Evolutionary conservation across 2,113 vertebrate genomes (phyloP).

Genomic region (Notarius quadriscutis): DNA sequence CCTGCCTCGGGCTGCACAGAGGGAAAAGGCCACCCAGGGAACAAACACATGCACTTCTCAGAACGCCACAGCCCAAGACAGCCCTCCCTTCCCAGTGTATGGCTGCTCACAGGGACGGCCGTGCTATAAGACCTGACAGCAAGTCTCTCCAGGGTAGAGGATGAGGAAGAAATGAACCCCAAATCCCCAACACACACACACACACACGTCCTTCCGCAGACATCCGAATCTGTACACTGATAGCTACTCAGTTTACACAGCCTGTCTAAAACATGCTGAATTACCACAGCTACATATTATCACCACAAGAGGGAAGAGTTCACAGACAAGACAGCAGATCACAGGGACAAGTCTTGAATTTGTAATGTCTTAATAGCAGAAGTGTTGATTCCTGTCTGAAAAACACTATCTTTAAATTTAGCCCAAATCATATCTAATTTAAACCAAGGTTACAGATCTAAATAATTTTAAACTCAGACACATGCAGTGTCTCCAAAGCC

Average conservation of each 20-base stretch:
- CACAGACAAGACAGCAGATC: constrained; percentile 6
- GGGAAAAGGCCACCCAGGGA: constrained; percentile 74
- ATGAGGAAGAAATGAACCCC: constrained; percentile 55
- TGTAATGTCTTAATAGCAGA: not conserved
- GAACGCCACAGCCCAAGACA: constrained; percentile 74
- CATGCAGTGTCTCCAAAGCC: not conserved
- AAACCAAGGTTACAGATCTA: not conserved
- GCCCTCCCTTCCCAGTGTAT: constrained; percentile 69
- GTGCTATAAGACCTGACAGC: constrained; percentile 76
- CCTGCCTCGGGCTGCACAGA: constrained; percentile 64
- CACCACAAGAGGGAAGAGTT: constrained; percentile 36
- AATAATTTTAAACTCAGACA: constrained; percentile 7
- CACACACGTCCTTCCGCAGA: not conserved
- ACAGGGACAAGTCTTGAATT: not conserved
- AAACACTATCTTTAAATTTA: not conserved
- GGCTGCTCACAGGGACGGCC: constrained; percentile 49
- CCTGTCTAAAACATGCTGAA: no score
- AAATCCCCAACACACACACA: not conserved
- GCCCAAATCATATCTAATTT: not conserved
- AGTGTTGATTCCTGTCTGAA: not conserved
- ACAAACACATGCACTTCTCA: constrained; percentile 66
- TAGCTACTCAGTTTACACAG: not conserved
- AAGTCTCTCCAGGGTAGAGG: constrained; percentile 72
- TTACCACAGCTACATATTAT: not conserved
- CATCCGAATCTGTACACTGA: not conserved